A percentile compares a stretch with the other conserved stretches of the same genome.
These are phyloP conservation scores for Amphimallon solstitiale DNA, from an alignment of 2,888 invertebrate genomes.

Conservation along the genomic window DNA sequence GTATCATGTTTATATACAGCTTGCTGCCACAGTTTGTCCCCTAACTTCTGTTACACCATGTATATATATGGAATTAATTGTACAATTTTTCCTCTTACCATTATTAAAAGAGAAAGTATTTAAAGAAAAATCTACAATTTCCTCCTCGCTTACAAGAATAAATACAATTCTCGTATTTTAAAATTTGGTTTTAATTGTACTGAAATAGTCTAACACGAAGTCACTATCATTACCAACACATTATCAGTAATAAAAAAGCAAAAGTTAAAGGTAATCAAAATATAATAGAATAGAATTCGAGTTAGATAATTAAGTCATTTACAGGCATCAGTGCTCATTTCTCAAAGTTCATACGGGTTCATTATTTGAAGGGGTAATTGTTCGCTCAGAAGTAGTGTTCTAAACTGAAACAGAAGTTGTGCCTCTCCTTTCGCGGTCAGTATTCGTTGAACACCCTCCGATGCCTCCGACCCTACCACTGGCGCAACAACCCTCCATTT, in stretches of 20 bases:
- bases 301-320: constrained; percentile 63
- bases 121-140: too few relatives aligned
- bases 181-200: too few relatives aligned
- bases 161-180: too few relatives aligned
- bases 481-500: constrained; percentile 19
- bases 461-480: constrained; percentile 16
- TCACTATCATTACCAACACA: constrained; percentile 44
- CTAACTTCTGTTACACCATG: too few relatives aligned
- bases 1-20: too few relatives aligned
- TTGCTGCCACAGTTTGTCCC: too few relatives aligned
- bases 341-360: constrained; percentile 64
- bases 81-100: too few relatives aligned
- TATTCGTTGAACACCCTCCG: constrained; percentile 39
- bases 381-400: constrained; percentile 42
- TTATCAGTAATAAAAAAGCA: constrained; percentile 54
- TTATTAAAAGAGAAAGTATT: too few relatives aligned
- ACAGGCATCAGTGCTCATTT: constrained; percentile 60
- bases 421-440: constrained; percentile 41
- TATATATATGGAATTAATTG: too few relatives aligned
- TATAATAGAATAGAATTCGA: constrained; percentile 56
- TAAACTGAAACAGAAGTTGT: constrained; percentile 38
- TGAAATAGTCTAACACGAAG: too few relatives aligned
- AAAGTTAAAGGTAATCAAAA: constrained; percentile 55
- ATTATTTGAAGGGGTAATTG: constrained; percentile 59
- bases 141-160: too few relatives aligned